Percentiles rank a stretch among this genome's conserved stretches.
These are phyloP conservation scores for Heteronetta atricapilla DNA, from an alignment of 2,113 vertebrate genomes.

Conservation along the genomic window DNA sequence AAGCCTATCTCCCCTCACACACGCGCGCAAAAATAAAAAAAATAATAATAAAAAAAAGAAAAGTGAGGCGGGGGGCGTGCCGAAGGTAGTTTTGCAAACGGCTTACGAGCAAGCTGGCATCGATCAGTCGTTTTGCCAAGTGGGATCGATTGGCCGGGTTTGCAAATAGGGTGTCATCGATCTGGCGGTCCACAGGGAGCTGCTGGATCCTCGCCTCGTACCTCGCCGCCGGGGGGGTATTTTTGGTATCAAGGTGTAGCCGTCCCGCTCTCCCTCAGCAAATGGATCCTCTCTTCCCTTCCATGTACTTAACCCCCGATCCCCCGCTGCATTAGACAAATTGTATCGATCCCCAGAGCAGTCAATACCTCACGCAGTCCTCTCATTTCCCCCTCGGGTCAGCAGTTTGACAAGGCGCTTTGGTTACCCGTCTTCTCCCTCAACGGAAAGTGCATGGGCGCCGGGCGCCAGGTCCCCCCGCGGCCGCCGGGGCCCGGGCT, in stretches of 20 bases:
- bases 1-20: background rate
- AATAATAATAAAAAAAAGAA: no score
- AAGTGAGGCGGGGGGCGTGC: background rate
- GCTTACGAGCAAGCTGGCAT: conserved; percentile 58
- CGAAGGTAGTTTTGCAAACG: conserved; percentile 30
- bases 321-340: conserved; percentile 66
- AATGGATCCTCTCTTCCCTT: conserved; percentile 13
- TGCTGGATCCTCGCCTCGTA: conserved; percentile 8
- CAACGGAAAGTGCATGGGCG: conserved; percentile 65
- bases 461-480: background rate
- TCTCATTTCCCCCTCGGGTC: conserved; percentile 52
- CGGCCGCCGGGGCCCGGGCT: conserved; percentile 6
- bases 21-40: background rate
- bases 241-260: conserved; percentile 61
- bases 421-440: conserved; percentile 40
- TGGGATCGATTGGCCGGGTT: conserved; percentile 65
- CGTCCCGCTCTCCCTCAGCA: conserved; percentile 33
- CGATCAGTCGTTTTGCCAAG: conserved; percentile 71
- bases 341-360: conserved; percentile 45
- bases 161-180: conserved; percentile 63
- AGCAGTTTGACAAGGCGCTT: conserved; percentile 61
- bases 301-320: conserved; percentile 52
- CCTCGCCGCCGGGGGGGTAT: background rate
- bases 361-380: conserved; percentile 58
- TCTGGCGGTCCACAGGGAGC: conserved; percentile 39